Conservation (phyloP, 2,113 vertebrate genomes). For the Gobiocypris rarus region DNA sequence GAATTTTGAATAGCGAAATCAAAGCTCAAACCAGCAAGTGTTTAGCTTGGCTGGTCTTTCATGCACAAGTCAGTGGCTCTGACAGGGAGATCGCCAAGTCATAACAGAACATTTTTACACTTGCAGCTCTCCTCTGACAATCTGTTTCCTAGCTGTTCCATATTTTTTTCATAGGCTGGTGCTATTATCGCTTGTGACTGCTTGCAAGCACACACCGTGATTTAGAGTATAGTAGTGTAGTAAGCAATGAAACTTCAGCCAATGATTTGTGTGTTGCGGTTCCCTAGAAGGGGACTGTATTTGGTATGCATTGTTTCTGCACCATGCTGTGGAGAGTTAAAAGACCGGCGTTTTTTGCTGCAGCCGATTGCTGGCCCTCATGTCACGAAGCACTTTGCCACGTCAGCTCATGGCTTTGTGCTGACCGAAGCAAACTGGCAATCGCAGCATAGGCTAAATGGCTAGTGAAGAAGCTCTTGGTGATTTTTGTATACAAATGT, state of each 20-base stretch:
- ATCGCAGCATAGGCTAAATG: slow-evolving; percentile 57
- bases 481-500: slow-evolving; percentile 41
- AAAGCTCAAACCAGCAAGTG: slow-evolving; percentile 5
- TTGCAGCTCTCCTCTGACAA: slow-evolving; percentile 5
- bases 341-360: slow-evolving; percentile 6
- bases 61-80: slow-evolving; percentile 1
- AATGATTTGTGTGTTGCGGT: slow-evolving; percentile 30
- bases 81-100: slow-evolving; percentile 34
- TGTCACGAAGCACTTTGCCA: slow-evolving; percentile 63
- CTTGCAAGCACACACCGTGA: background rate
- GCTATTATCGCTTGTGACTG: background rate
- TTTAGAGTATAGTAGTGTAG: background rate
- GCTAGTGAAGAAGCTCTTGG: slow-evolving; percentile 49
- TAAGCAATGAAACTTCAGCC: slow-evolving; percentile 4
- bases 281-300: background rate
- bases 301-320: slow-evolving; percentile 31
- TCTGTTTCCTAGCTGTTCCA: slow-evolving; percentile 5
- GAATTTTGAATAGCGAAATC: slow-evolving; percentile 28
- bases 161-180: slow-evolving; percentile 16
- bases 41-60: slow-evolving; percentile 10
- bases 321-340: background rate
- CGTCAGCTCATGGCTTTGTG: slow-evolving; percentile 71
- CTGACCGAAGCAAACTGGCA: slow-evolving; percentile 64
- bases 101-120: slow-evolving; percentile 24
- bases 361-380: slow-evolving; percentile 50